Base-by-base conservation (phyloP, 2,113 vertebrate species). In the Mirza zaza region DNA sequence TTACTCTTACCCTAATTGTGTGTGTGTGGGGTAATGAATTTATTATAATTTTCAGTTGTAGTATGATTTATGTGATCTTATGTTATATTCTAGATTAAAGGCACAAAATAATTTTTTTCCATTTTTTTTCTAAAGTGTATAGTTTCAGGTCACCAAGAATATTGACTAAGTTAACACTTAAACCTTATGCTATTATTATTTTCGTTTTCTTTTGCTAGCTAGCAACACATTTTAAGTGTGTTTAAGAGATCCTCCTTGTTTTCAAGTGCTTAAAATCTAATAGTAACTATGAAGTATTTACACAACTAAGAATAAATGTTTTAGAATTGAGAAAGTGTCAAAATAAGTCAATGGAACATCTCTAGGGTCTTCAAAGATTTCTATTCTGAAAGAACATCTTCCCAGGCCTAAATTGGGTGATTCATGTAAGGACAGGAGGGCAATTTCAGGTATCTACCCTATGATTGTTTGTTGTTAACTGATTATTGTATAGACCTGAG, bases 81-180 rank as follows among this genome's bases (percentile, higher is more conserved):
- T 42, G 34, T 92, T 94, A 83, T 6, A 65, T 75, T 82, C 79
- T 90, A 83, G 25, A 63, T 87, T 34, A 94, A 97, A 93, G 59
- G 8, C 59, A 92, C 34, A 86, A 68, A 92, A 91, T 39, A 57
- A 34, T 50, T 4, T 20, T 80, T 85, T 91, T 20, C 36, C n/a
- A 85, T 87, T 71, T 32, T 82, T 61, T 91, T 96, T 10, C 61
- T 91, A 45, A 95, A 55, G 21, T 84, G 80, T 94, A 27, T 96
- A 63, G 57, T 94, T 92, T 80, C 21, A 67, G 42, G 14, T 82
- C 55, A 92, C 32, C 29, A 86, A 73, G 63, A 93, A 68, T 67
- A 34, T 68, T 65, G 27, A 34, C 6, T 73, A 55, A 80, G 70
- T 90, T 79, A 95, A 59, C 48, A 76, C 68, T 82, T 75, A 45